Evolutionary conservation across 2,113 vertebrate species (phyloP), one percentile per base, ranked within the genome.

Genomic region (Amblyornis subalaris): DNA sequence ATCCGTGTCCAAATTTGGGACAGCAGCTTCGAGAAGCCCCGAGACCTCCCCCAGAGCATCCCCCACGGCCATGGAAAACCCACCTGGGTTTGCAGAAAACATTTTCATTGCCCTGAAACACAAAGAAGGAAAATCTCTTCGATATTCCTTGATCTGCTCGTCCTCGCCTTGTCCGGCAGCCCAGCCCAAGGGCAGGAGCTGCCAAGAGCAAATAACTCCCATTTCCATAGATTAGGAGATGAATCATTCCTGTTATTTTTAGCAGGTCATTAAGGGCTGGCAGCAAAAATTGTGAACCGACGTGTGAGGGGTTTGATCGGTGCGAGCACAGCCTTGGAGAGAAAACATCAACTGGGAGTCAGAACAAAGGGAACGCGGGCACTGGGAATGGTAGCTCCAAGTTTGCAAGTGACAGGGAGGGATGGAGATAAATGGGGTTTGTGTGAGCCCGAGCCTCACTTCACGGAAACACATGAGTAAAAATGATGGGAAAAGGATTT

Each of bases 221-320:
- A 51, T 80, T 88, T 94, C 86, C 91, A 92, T 48, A 35, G 92
- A 84, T 55, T 3, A 47, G 88, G 45, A 67, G 93, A 81, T 95
- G 89, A 95, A 92, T 96, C 93, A 95, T 3, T 64, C 19, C 12
- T 0, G 26, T 26, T 96, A 96, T 96, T 94, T 96, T 95, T 94
- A 95, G 95, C 87, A 85, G 94, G 71, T 96, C 77, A 61, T 94
- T 95, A 94, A 72, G 77, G 87, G 77, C 84, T 82, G 77, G 71
- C 86, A 81, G 82, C 38, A 28, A 78, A 61, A 71, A 79, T 51
- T 92, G 73, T 74, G 54, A 78, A 75, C 18, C 29, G 80, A 28
- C 76, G 82, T 12, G 84, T 16, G 83, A 66, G 82, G 50, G 60
- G 82, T 81, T 72, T 73, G 72, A 19, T 5, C 25, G 7, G 22